A percentile compares a stretch with the other conserved stretches of the same genome.
phyloP scores from a whole-genome alignment of 2,113 vertebrate genomes.

The Hemiprocne comata region DNA sequence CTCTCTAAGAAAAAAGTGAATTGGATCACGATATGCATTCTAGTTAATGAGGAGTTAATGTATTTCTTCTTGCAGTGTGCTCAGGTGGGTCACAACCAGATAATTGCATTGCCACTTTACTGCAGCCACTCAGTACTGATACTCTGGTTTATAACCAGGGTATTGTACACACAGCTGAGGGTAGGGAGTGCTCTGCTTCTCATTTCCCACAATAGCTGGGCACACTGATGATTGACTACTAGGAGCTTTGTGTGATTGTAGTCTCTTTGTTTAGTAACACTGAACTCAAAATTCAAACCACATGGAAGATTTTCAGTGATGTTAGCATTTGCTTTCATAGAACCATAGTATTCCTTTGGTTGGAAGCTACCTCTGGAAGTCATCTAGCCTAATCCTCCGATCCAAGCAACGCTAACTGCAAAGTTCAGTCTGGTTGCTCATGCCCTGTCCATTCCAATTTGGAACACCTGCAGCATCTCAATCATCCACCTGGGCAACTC shows the following conservation, averaged over 20 bases:
- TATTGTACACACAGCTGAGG: neutral
- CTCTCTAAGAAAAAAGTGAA: conserved; percentile 43
- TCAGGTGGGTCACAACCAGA: neutral
- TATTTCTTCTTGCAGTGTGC: neutral
- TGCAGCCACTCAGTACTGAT: neutral
- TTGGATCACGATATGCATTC: neutral
- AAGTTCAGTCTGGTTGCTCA: neutral
- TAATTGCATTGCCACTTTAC: neutral
- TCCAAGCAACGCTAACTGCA: neutral
- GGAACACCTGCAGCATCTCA: neutral
- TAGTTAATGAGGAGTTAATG: neutral
- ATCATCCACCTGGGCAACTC: neutral
- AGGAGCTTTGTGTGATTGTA: neutral
- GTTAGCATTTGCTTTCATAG: neutral
- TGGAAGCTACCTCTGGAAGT: neutral
- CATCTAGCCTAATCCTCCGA: neutral
- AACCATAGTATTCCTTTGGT: neutral
- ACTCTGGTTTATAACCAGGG: neutral
- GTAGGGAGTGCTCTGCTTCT: fast-evolving
- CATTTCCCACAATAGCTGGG: neutral
- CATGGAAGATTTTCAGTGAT: neutral
- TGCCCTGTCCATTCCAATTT: neutral
- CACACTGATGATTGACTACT: fast-evolving
- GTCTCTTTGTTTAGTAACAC: neutral
- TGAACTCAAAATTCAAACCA: neutral